Percentiles rank a stretch among this genome's conserved stretches.
phyloP scores from a whole-genome alignment of 2,888 invertebrate species.

The Dryocosmus kuriphilus region DNA sequence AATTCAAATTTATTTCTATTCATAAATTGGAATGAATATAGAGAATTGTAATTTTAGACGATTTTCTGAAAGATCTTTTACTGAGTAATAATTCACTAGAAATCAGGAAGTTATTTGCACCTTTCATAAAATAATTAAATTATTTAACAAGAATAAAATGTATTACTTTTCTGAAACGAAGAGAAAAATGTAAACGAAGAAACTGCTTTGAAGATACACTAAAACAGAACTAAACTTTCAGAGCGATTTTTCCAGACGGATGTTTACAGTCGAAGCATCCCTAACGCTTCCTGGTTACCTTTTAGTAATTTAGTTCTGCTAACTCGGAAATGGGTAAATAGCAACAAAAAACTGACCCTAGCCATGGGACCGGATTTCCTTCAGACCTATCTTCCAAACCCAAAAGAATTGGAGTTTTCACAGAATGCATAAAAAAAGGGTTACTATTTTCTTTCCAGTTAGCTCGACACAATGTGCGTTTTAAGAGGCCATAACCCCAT shows the following conservation, averaged over 20 bases:
- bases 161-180: background rate
- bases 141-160: no score
- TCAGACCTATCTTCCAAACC: background rate
- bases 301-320: slow-evolving; percentile 32
- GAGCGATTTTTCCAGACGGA: slow-evolving; percentile 30
- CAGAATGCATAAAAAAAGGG: slow-evolving; percentile 32
- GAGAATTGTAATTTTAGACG: no score
- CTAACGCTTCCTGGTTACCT: slow-evolving; percentile 26
- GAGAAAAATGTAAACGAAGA: slow-evolving; percentile 17
- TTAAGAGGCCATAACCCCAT: slow-evolving; percentile 25
- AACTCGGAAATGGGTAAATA: slow-evolving; percentile 51
- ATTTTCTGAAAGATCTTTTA: no score
- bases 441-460: slow-evolving; percentile 19
- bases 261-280: slow-evolving; percentile 35
- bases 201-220: slow-evolving; percentile 28
- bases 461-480: slow-evolving; percentile 14
- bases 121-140: no score
- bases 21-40: no score
- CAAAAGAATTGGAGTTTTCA: slow-evolving; percentile 30
- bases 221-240: slow-evolving; percentile 25
- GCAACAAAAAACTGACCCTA: slow-evolving; percentile 46
- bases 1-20: no score
- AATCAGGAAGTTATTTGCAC: background rate
- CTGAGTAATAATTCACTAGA: no score
- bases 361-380: slow-evolving; percentile 30